Evolutionary conservation across 2,113 vertebrate species (phyloP), one percentile per base, ranked within the genome.

Genomic region (Coregonus clupeaformis): DNA sequence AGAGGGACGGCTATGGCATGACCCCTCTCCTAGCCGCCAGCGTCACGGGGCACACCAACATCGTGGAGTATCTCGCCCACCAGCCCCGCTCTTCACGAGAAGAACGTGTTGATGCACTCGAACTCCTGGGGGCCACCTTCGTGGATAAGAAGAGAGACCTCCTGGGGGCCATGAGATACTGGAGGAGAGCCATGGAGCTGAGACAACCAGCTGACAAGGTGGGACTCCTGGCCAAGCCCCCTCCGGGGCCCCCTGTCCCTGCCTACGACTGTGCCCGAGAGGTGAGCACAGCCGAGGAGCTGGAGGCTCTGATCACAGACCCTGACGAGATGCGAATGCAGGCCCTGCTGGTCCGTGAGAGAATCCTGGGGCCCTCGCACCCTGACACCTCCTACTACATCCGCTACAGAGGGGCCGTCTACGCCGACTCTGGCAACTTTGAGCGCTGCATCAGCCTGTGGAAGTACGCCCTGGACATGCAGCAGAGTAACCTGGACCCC

Each of bases 281-380:
- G 81, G 97, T 94, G 79, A 92, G 25, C 80, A 95, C 93, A 0
- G 73, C 92, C 1, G 94, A 96, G 77, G 97, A 98, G n/a, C 87
- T 98, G 68, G 97, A 98, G 2, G 94, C 96, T 0, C 84, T 98
- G 73, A 96, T 98, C 75, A 96, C 96, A 0, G 97, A 98, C 80
- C 97, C 97, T 0, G 97, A 98, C 0, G 96, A 98, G 89, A 98
- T 98, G 97, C 92, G 97, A 32, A 98, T 96, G 96, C 97, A 98
- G 81, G 97, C 97, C 0, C 83, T 98, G 88, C 79, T 98, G 72
- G 94, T 97, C 12, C 88, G 97, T 0, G 97, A 98, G 86, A 95
- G 97, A 74, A 95, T 98, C 87, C 87, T 98, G n/a, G 97, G 97
- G 0, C 97, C 97, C 0, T 95, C 97, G 0, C 97, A 98, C 81